Percentiles rank a stretch among this genome's conserved stretches.
These are phyloP conservation scores for Babyrousa celebensis DNA, from an alignment of 2,797 vertebrate species.

Conservation along the genomic window DNA sequence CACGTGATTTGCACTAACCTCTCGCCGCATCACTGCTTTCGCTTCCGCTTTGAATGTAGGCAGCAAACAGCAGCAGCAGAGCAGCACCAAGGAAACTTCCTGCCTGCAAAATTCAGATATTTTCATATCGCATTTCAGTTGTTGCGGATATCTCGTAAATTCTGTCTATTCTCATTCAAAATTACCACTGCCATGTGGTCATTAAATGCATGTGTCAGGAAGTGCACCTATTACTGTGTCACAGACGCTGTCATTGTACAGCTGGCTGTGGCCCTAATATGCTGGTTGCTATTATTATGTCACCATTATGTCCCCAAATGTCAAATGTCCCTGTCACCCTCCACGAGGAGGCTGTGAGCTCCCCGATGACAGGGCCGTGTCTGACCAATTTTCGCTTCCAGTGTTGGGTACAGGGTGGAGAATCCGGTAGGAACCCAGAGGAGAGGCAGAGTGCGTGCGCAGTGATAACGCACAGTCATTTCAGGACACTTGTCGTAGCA, in stretches of 20 bases:
- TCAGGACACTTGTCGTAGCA: neutral
- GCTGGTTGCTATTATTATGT: fast-evolving
- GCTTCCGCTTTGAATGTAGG: fast-evolving
- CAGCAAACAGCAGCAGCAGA: fast-evolving
- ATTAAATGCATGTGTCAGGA: fast-evolving
- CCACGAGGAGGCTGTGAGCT: fast-evolving
- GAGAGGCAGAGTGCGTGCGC: neutral
- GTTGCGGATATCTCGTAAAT: fast-evolving
- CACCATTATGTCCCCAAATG: too few relatives aligned
- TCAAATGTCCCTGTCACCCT: neutral
- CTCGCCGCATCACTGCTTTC: too few relatives aligned
- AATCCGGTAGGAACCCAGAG: neutral
- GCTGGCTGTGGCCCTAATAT: neutral
- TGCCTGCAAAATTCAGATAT: neutral
- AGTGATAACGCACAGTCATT: fast-evolving
- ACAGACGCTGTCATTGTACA: fast-evolving
- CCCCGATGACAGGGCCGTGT: neutral
- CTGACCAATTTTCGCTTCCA: neutral
- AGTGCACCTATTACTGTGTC: fast-evolving
- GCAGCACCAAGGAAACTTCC: fast-evolving
- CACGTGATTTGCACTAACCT: neutral
- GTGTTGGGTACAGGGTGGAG: neutral
- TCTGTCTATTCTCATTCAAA: neutral
- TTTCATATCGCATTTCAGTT: neutral
- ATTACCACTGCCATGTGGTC: fast-evolving